These are phyloP conservation scores for Phengaris alcon DNA, from an alignment of 2,888 invertebrate species.

Conservation along the genomic window DNA sequence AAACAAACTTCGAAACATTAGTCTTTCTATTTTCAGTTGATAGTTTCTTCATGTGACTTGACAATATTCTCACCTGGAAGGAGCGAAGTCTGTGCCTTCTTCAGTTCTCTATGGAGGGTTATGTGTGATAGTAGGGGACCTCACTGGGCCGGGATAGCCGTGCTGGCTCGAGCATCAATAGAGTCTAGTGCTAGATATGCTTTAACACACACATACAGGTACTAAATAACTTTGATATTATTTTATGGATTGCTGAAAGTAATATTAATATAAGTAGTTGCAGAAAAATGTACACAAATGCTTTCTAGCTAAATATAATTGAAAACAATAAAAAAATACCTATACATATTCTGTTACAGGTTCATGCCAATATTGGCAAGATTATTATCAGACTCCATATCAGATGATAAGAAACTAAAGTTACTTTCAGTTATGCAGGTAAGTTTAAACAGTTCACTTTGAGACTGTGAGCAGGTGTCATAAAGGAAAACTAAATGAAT, in stretches of 20 bases:
- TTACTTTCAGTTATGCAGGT: constrained; percentile 83
- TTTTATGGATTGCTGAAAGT: neutral
- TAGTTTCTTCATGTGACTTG: constrained; percentile 82
- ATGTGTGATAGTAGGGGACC: constrained; percentile 80
- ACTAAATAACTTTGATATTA: constrained; percentile 30
- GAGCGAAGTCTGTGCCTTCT: constrained; percentile 82
- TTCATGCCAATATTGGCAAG: constrained; percentile 83
- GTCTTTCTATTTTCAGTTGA: constrained; percentile 69
- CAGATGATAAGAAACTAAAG: constrained; percentile 81
- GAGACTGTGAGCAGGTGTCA: too few species aligned
- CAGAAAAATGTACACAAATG: too few species aligned
- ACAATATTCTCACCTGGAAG: constrained; percentile 83
- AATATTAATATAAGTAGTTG: too few species aligned
- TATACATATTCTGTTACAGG: constrained; percentile 53
- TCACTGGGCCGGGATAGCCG: constrained; percentile 84
- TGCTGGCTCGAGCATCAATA: constrained; percentile 80
- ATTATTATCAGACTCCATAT: constrained; percentile 80
- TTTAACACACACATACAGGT: constrained; percentile 83
- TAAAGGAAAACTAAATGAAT: too few species aligned
- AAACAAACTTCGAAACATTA: neutral
- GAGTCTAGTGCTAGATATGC: constrained; percentile 81
- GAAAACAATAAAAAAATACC: neutral
- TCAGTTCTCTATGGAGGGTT: constrained; percentile 82
- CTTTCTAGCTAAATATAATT: neutral
- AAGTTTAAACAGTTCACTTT: constrained; percentile 31